Evolutionary conservation across 2,888 invertebrate genomes (phyloP).

Genomic region (Metacarcinus magister): DNA sequence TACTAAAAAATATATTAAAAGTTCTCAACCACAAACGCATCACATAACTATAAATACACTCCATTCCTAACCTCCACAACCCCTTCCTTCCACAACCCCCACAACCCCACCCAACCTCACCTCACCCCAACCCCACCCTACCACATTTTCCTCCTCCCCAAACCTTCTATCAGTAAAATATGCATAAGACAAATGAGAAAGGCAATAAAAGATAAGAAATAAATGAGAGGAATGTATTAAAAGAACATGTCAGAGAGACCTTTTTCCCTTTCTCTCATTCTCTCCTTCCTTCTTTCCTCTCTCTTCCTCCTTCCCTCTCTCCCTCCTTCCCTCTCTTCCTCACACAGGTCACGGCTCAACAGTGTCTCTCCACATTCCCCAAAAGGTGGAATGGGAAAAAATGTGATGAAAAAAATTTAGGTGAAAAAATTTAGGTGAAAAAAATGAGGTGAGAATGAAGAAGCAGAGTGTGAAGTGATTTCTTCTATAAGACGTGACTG

Average conservation of each 20-base stretch:
- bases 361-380: background rate
- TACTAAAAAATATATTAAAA: background rate
- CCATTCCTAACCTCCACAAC: background rate
- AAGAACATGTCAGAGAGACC: background rate
- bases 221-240: background rate
- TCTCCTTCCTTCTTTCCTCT: background rate
- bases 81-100: background rate
- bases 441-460: background rate
- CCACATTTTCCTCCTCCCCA: background rate
- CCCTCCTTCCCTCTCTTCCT: background rate
- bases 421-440: too few relatives aligned
- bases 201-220: background rate
- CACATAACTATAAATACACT: too few relatives aligned
- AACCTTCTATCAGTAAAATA: background rate
- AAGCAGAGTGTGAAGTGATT: slow-evolving; percentile 21
- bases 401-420: too few relatives aligned
- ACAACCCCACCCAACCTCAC: too few relatives aligned
- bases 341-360: background rate
- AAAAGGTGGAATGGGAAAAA: background rate
- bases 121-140: too few relatives aligned
- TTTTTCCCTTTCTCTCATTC: background rate
- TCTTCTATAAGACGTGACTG: background rate
- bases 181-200: background rate
- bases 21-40: background rate
- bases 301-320: background rate